Evolutionary conservation across 2,888 invertebrate species (phyloP).

Genomic region (Pedicia rivosa): DNA sequence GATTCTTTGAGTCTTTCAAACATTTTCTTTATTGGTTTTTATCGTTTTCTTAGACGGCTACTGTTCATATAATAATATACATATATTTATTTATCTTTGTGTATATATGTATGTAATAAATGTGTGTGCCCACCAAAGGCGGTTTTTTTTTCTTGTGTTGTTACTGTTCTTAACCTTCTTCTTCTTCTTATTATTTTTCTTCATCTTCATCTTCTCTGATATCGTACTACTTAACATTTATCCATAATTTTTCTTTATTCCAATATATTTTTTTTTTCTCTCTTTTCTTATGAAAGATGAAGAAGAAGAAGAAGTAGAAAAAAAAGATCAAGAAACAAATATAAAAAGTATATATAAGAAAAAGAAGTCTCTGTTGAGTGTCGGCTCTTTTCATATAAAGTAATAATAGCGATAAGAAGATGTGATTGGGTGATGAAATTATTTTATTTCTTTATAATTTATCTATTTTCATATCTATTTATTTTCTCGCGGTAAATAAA

Average conservation of each 20-base stretch:
- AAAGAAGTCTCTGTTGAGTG: no score
- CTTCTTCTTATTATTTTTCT: no score
- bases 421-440: slow-evolving; percentile 4
- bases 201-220: slow-evolving; percentile 2
- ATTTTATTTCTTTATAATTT: slow-evolving; percentile 1
- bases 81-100: no score
- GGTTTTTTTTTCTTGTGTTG: slow-evolving; percentile 4
- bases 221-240: slow-evolving; percentile 5
- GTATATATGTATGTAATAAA: no score
- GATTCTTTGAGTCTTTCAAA: not conserved
- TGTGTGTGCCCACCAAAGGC: slow-evolving; percentile 3
- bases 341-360: no score
- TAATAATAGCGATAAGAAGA: slow-evolving; percentile 4
- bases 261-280: not conserved
- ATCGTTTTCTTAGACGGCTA: slow-evolving; percentile 5
- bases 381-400: slow-evolving; percentile 3
- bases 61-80: slow-evolving; percentile 4
- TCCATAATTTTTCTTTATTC: not conserved
- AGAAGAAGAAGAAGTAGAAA: no score
- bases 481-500: not conserved
- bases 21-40: slow-evolving; percentile 5
- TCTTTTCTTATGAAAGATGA: no score
- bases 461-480: not conserved
- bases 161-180: not conserved
- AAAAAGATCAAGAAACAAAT: no score